Conservation (phyloP, 2,797 vertebrate genomes). For the Pipistrellus pipistrellus region DNA sequence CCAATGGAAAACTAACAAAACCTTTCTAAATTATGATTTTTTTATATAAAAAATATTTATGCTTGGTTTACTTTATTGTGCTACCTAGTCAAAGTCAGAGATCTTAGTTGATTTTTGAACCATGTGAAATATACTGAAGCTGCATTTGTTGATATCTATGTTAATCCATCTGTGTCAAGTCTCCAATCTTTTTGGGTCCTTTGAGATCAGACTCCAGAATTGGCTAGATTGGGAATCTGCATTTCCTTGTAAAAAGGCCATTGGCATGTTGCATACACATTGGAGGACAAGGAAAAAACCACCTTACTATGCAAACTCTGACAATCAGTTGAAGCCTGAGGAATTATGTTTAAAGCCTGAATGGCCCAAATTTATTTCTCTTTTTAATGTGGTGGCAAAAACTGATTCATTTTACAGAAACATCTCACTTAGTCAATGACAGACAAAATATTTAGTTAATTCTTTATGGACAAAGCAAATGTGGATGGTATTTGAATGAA, state of each 20-base stretch:
- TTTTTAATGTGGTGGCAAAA: conserved; percentile 22
- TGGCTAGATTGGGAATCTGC: not conserved
- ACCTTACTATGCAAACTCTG: not conserved
- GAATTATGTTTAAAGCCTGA: not conserved
- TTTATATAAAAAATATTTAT: not conserved
- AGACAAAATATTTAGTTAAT: not conserved
- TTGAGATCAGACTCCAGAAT: not conserved
- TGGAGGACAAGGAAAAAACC: not conserved
- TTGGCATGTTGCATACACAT: not conserved
- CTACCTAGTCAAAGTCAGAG: not conserved
- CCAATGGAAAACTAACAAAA: not conserved
- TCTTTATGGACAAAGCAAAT: not conserved
- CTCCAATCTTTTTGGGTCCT: not conserved
- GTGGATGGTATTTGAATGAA: not conserved
- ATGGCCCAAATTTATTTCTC: conserved; percentile 17
- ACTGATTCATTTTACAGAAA: not conserved
- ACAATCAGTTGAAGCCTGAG: not conserved
- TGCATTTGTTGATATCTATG: not conserved
- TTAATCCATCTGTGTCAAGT: not conserved
- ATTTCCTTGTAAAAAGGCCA: not conserved
- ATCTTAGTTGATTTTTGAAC: not conserved
- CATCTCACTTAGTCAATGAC: not conserved
- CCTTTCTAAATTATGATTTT: not conserved
- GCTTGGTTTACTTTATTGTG: not conserved
- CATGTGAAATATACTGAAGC: not conserved